These are phyloP conservation scores for Prionailurus bengalensis DNA, from an alignment of 2,113 vertebrate genomes.

Conservation along the genomic window DNA sequence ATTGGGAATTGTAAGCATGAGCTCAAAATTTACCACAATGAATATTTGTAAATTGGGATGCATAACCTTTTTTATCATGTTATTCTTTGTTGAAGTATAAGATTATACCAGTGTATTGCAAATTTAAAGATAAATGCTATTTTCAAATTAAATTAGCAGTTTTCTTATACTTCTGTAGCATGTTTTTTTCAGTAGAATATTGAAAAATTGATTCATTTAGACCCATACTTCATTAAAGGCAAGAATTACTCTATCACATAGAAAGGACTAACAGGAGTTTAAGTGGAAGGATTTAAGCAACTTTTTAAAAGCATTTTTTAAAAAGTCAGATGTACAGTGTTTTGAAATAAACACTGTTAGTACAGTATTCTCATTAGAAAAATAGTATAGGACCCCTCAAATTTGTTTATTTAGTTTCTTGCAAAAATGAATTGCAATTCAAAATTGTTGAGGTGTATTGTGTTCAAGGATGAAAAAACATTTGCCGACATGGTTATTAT, in stretches of 20 bases:
- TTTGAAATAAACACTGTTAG: slow-evolving; percentile 49
- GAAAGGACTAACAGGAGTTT: slow-evolving; percentile 37
- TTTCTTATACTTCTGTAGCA: slow-evolving; percentile 9
- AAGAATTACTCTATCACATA: slow-evolving; percentile 7
- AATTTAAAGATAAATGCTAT: slow-evolving; percentile 47
- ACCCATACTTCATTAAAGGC: not conserved
- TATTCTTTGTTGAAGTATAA: slow-evolving; percentile 41
- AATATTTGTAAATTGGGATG: slow-evolving; percentile 41
- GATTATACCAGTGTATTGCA: not conserved
- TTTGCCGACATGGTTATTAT: slow-evolving; percentile 28
- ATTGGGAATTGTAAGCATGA: slow-evolving; percentile 3
- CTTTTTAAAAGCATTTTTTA: slow-evolving; percentile 17
- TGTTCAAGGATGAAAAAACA: not conserved
- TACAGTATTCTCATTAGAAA: slow-evolving; percentile 14
- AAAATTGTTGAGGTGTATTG: slow-evolving; percentile 23
- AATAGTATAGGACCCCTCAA: not conserved
- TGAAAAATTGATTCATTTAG: slow-evolving; percentile 12
- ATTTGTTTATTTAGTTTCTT: slow-evolving; percentile 42
- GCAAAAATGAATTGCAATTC: slow-evolving; percentile 15
- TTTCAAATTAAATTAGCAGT: slow-evolving; percentile 40
- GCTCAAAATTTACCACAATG: not conserved
- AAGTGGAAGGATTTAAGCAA: slow-evolving; percentile 28
- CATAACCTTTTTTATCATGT: not conserved
- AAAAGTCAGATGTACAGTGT: not conserved
- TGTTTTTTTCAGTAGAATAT: slow-evolving; percentile 33